Conservation (phyloP, 2,888 invertebrate species). For the Petrolisthes cinctipes region DNA sequence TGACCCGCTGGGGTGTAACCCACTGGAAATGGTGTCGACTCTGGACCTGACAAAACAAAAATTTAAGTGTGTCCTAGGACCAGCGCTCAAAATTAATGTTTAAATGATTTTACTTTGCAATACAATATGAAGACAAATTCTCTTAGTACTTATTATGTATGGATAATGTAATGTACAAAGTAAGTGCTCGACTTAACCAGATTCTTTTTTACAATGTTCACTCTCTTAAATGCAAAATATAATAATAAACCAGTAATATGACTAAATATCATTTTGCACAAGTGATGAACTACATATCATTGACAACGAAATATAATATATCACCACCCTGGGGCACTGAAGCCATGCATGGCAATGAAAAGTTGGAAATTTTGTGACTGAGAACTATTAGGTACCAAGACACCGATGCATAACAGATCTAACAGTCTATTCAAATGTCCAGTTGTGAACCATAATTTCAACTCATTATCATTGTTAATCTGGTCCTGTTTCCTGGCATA, state of each 20-base stretch:
- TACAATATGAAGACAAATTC: background rate
- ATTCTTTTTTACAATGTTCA: too few species aligned
- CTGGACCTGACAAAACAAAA: slow-evolving; percentile 41
- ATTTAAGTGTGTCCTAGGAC: background rate
- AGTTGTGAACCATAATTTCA: too few species aligned
- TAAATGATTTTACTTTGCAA: background rate
- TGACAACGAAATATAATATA: too few species aligned
- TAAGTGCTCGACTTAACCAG: too few species aligned
- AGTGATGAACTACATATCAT: too few species aligned
- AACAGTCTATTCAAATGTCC: background rate
- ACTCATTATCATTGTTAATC: too few species aligned
- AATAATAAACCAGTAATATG: too few species aligned
- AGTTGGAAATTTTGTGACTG: background rate
- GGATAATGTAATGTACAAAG: too few species aligned
- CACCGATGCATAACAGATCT: background rate
- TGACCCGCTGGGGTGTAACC: slow-evolving; percentile 68
- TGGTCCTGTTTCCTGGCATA: too few species aligned
- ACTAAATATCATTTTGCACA: too few species aligned
- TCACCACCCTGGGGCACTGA: slow-evolving; percentile 31
- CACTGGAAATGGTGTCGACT: slow-evolving; percentile 51
- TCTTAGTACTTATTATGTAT: too few species aligned
- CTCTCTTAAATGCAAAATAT: too few species aligned
- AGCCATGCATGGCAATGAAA: slow-evolving; percentile 35
- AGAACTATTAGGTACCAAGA: background rate
- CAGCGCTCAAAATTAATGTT: background rate